These are phyloP conservation scores for Silvanus unidentatus DNA, from an alignment of 2,888 invertebrate species.

Conservation along the genomic window DNA sequence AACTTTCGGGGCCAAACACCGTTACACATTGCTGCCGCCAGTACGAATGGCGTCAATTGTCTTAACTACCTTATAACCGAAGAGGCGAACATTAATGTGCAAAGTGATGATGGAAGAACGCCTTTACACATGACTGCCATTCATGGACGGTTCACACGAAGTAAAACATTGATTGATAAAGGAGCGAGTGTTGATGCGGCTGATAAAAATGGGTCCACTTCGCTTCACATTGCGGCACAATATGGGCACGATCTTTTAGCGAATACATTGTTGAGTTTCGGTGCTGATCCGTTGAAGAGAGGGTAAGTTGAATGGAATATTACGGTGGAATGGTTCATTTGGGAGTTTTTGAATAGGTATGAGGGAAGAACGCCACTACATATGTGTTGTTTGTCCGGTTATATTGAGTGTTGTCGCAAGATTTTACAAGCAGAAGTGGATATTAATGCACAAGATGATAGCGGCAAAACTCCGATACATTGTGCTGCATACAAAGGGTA, in stretches of 20 bases:
- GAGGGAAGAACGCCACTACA: slow-evolving; percentile 57
- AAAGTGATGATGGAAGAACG: slow-evolving; percentile 55
- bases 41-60: slow-evolving; percentile 56
- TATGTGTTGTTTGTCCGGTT: slow-evolving; percentile 57
- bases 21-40: slow-evolving; percentile 56
- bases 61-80: slow-evolving; percentile 52
- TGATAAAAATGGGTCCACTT: slow-evolving; percentile 56
- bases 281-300: slow-evolving; percentile 48
- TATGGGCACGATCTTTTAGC: slow-evolving; percentile 54
- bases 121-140: slow-evolving; percentile 63
- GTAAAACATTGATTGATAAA: slow-evolving; percentile 56
- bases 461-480: slow-evolving; percentile 56
- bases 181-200: slow-evolving; percentile 51
- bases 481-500: slow-evolving; percentile 56
- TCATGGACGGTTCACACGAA: slow-evolving; percentile 57
- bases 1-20: slow-evolving; percentile 57
- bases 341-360: slow-evolving; percentile 31
- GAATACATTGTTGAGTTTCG: slow-evolving; percentile 48
- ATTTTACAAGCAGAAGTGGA: slow-evolving; percentile 51
- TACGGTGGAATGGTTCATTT: background rate
- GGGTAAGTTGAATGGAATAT: slow-evolving; percentile 32
- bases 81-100: slow-evolving; percentile 51
- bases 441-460: slow-evolving; percentile 53
- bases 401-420: slow-evolving; percentile 56
- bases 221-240: slow-evolving; percentile 59